Evolutionary conservation across 2,113 vertebrate species (phyloP), one percentile per base, ranked within the genome.

Genomic region (Mandrillus leucophaeus): DNA sequence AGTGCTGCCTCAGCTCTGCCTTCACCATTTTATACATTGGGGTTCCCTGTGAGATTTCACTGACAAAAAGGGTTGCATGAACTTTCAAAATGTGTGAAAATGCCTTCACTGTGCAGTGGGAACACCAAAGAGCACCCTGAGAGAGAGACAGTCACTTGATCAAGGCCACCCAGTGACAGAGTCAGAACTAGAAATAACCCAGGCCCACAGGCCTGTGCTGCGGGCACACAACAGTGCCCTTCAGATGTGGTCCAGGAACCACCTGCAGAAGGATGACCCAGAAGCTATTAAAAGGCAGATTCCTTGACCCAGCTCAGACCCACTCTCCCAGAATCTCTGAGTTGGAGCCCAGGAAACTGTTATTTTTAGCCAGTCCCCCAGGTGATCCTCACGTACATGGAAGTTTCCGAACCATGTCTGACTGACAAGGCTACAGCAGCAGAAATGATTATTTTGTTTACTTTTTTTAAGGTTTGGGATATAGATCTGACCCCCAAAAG

Each of bases 371-470:
- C 23, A 50, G 8, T 66, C 68, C 52, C 40, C 32, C 61, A 43
- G 45, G 43, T 86, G 86, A 75, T 66, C 93, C 73, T 64, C 45
- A 86, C 0, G 8, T 1, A 43, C 3, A 2, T 32, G 10, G 43
- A 75, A 83, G 12, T 90, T 83, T 50, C 59, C 86, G 70, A 90
- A 76, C 6, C n/a, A 48, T 72, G 82, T 73, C 30, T 52, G 52
- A 52, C 20, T 52, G 43, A 4, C 61, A 91, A 88, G 59, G 38
- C 38, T 81, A 18, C n/a, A 32, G 12, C 17, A 93, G 32, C 55
- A 70, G 45, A 84, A 94, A 92, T 83, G 14, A 90, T 88, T 70
- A 75, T 89, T 95, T 96, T 93, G 11, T 17, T 84, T 82, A 27
- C 14, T 66, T 40, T 27, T 61, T 22, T 73, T 30, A 84, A 70